Percentiles rank a stretch among this genome's conserved stretches.
Evolutionary conservation across 2,797 vertebrate species (phyloP).

Genomic region (Cetoscarus ocellatus): DNA sequence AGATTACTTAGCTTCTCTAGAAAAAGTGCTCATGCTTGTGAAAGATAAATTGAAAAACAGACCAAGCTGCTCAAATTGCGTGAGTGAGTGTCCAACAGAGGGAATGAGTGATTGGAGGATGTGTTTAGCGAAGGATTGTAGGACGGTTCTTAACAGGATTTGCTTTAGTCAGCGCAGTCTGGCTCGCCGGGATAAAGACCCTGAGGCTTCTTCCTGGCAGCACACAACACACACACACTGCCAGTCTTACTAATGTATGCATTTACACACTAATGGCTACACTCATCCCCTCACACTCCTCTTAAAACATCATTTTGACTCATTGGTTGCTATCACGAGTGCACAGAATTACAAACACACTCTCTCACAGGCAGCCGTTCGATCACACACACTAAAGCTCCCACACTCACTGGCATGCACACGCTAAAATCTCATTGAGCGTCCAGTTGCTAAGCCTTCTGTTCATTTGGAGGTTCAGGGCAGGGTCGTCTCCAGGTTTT

Average conservation of each 20-base stretch:
- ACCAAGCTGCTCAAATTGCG: background rate
- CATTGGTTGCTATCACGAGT: background rate
- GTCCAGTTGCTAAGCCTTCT: conserved; percentile 22
- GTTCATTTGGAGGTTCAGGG: conserved; percentile 16
- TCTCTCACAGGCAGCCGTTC: background rate
- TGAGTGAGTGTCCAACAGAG: conserved; percentile 6
- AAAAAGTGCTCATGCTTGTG: background rate
- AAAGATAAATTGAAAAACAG: conserved; percentile 5
- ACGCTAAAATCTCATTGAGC: conserved; percentile 21
- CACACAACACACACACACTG: background rate
- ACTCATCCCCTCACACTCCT: background rate
- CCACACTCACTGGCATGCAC: conserved; percentile 1
- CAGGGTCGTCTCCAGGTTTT: conserved; percentile 8
- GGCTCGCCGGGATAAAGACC: conserved; percentile 61
- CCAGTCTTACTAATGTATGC: background rate
- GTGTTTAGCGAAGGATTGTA: conserved; percentile 38
- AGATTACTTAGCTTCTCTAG: too few relatives aligned
- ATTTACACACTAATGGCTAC: background rate
- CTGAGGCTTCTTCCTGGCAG: conserved; percentile 44
- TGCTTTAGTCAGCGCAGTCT: conserved; percentile 57
- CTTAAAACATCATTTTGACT: background rate
- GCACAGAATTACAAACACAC: background rate
- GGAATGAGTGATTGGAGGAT: background rate
- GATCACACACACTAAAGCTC: conserved; percentile 1
- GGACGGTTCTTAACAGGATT: conserved; percentile 75